Evolutionary conservation across 2,113 vertebrate species (phyloP).

Genomic region (Xerus inauris): DNA sequence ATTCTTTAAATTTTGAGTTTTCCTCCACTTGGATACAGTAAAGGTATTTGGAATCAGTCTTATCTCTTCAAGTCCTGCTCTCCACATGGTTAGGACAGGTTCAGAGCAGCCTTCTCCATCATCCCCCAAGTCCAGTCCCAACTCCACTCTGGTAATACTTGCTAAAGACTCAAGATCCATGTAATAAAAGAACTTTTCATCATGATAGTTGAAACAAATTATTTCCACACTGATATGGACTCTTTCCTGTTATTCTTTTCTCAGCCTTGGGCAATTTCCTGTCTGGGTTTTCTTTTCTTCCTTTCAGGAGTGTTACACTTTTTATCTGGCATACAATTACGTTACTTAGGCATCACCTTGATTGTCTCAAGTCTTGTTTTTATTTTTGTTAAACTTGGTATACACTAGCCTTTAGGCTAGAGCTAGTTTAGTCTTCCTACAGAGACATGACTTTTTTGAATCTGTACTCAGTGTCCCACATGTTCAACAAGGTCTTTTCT

Average conservation of each 20-base stretch:
- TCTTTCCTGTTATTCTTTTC: not conserved
- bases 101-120: not conserved
- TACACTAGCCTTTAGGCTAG: not conserved
- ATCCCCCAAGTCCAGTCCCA: not conserved
- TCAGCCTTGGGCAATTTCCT: not conserved
- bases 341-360: not conserved
- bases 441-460: not conserved
- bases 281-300: constrained; percentile 11
- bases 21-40: not conserved
- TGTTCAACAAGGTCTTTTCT: not conserved
- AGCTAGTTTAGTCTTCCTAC: not conserved
- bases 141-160: not conserved
- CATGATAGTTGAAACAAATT: not conserved
- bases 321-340: constrained; percentile 9
- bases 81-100: not conserved
- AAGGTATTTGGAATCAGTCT: not conserved
- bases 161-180: not conserved
- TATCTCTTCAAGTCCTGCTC: not conserved
- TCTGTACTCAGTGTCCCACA: not conserved
- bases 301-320: not conserved
- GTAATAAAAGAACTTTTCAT: not conserved
- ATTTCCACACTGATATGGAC: not conserved
- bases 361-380: constrained; percentile 24
- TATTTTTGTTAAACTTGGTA: not conserved
- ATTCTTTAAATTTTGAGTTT: not conserved